These are phyloP conservation scores for Heliconius aoede DNA, from an alignment of 2,888 invertebrate species.

Conservation along the genomic window DNA sequence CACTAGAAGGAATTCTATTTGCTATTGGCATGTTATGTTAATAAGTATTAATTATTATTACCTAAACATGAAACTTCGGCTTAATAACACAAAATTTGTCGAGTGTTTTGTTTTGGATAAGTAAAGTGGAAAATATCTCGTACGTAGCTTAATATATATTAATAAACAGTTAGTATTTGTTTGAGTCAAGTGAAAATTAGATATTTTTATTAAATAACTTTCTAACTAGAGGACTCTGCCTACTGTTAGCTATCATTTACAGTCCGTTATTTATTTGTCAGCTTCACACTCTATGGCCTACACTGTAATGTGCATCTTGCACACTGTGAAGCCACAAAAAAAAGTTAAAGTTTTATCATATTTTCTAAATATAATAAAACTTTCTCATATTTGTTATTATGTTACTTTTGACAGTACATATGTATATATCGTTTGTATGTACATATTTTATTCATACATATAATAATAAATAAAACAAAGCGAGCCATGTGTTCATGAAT, in stretches of 20 bases:
- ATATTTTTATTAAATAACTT: not conserved
- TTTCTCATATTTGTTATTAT: no score
- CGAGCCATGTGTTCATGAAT: conserved; percentile 28
- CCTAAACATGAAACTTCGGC: not conserved
- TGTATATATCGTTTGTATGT: not conserved
- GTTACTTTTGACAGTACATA: not conserved
- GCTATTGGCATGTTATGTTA: not conserved
- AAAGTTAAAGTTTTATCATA: no score
- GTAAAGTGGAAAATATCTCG: not conserved
- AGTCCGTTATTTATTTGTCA: no score
- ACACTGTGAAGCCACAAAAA: no score
- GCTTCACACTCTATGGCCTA: no score
- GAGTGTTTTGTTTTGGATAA: conserved; percentile 10
- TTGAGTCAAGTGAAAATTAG: not conserved
- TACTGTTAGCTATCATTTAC: no score
- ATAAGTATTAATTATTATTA: not conserved
- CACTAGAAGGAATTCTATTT: not conserved
- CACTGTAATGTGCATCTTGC: no score
- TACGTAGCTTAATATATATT: not conserved
- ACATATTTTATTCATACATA: not conserved
- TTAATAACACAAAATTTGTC: not conserved
- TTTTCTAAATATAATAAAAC: no score
- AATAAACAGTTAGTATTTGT: not conserved
- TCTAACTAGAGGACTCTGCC: no score
- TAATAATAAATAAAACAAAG: conserved; percentile 14